phyloP scores from a whole-genome alignment of 2,888 invertebrate genomes.

The Notocelia uddmanniana region DNA sequence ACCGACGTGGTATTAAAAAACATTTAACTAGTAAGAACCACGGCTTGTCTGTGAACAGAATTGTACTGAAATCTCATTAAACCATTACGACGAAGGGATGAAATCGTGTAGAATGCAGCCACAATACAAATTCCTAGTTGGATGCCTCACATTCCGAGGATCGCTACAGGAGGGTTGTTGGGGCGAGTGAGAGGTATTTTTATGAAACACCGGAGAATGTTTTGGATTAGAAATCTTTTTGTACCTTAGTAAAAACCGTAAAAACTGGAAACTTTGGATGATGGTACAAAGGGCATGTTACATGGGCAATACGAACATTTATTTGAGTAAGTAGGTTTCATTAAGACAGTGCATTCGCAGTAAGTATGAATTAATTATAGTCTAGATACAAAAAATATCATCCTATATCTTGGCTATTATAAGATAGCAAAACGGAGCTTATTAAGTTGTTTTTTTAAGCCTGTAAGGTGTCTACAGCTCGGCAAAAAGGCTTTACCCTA shows the following conservation, averaged over 20 bases:
- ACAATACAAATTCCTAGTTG: slow-evolving; percentile 15
- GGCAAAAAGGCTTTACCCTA: no score
- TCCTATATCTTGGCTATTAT: no score
- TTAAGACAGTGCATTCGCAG: no score
- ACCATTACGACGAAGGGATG: slow-evolving; percentile 9
- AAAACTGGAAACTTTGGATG: neutral
- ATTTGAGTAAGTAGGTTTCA: no score
- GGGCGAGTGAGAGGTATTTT: slow-evolving; percentile 35
- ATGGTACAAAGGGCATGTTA: no score
- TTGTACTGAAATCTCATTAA: slow-evolving; percentile 16
- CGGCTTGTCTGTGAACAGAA: neutral
- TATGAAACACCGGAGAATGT: slow-evolving; percentile 24
- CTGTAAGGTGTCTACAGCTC: no score
- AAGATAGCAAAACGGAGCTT: no score
- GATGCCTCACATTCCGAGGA: slow-evolving; percentile 41
- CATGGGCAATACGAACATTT: no score
- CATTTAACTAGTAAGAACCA: neutral
- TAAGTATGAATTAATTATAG: no score
- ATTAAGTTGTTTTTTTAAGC: no score
- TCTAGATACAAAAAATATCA: no score
- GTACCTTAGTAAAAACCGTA: slow-evolving; percentile 1
- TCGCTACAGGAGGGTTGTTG: slow-evolving; percentile 39
- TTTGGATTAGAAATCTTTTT: slow-evolving; percentile 9
- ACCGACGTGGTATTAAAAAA: no score
- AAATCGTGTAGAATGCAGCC: slow-evolving; percentile 27